Evolutionary conservation across 2,888 invertebrate genomes (phyloP).

Genomic region (Pterostichus niger): DNA sequence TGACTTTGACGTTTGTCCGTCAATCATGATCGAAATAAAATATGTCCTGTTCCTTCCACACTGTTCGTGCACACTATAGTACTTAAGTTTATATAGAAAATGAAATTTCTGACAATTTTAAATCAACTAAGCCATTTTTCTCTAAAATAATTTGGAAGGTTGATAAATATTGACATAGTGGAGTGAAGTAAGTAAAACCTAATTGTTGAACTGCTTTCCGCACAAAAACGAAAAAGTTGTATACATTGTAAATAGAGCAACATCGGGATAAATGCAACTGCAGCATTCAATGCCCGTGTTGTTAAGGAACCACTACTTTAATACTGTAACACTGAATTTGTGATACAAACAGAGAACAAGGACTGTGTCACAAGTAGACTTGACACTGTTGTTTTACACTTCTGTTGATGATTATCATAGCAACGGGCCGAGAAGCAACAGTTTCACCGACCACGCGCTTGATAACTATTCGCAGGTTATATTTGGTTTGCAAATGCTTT

Average conservation of each 20-base stretch:
- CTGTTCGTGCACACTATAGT: too few species aligned
- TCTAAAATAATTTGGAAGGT: too few species aligned
- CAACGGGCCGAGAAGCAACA: constrained; percentile 55
- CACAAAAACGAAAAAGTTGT: too few species aligned
- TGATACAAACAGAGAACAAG: constrained; percentile 77
- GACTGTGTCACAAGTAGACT: constrained; percentile 75
- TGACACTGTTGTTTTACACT: constrained; percentile 58
- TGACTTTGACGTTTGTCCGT: too few species aligned
- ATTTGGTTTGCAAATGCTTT: constrained; percentile 22
- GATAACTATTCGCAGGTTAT: not conserved
- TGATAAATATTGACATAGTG: not conserved
- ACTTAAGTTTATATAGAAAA: too few species aligned
- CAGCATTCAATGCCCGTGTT: constrained; percentile 11
- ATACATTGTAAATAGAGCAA: constrained; percentile 25
- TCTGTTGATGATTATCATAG: constrained; percentile 59
- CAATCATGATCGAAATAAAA: too few species aligned
- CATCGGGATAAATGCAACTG: not conserved
- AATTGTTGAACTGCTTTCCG: not conserved
- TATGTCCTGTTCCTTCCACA: too few species aligned
- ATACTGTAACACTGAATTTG: constrained; percentile 73
- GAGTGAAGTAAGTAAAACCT: not conserved
- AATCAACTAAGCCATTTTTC: too few species aligned
- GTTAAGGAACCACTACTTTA: constrained; percentile 44
- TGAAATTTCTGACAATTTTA: too few species aligned
- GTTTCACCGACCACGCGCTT: not conserved